A percentile compares a stretch with the other conserved stretches of the same genome.
These are phyloP conservation scores for Polymixis lichenea DNA, from an alignment of 2,888 invertebrate genomes.

Conservation along the genomic window DNA sequence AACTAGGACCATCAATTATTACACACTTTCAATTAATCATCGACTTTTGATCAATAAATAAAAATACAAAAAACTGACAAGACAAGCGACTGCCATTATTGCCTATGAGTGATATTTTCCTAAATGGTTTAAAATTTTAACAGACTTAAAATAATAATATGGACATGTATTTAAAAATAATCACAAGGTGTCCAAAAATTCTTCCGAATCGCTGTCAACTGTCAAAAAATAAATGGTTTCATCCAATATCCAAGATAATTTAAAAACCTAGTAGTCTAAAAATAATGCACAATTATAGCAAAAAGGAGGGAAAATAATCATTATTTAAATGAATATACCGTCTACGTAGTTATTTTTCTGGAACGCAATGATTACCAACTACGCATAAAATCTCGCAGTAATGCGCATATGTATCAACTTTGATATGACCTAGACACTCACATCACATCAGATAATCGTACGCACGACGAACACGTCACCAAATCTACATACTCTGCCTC, in stretches of 20 bases:
- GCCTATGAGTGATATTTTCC: background rate
- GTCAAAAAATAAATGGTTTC: background rate
- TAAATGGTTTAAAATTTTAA: background rate
- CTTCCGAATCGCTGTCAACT: no score
- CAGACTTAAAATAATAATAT: no score
- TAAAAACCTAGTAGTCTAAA: no score
- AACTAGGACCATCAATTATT: constrained; percentile 19
- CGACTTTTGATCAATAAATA: background rate
- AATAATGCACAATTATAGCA: no score
- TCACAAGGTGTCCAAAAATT: no score
- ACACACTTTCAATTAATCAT: constrained; percentile 12
- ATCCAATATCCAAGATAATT: no score
- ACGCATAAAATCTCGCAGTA: background rate
- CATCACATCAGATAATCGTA: constrained; percentile 13
- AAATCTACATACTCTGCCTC: constrained; percentile 2
- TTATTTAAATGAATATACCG: background rate
- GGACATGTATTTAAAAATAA: no score
- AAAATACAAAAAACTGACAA: background rate
- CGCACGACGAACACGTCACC: background rate
- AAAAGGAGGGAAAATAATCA: no score
- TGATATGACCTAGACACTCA: constrained; percentile 38
- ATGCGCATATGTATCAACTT: constrained; percentile 27
- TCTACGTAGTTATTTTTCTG: background rate
- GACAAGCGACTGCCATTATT: background rate
- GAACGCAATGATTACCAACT: background rate